Evolutionary conservation across 1,140 invertebrate species (phyloP).

Genomic region (Chrysomallon squamiferum): DNA sequence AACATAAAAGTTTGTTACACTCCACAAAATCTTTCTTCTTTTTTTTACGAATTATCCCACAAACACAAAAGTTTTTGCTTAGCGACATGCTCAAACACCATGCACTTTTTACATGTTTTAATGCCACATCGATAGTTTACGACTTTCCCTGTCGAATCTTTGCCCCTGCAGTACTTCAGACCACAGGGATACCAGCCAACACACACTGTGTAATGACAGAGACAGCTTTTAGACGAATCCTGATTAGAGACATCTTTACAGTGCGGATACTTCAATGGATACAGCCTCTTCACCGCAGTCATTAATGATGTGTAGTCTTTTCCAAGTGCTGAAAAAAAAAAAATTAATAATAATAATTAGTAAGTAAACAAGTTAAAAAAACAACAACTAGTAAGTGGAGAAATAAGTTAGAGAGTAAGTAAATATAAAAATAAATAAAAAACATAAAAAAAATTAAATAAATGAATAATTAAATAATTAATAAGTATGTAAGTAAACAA

Average conservation of each 20-base stretch:
- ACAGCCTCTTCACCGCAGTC: slow-evolving; percentile 40
- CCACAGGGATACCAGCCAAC: slow-evolving; percentile 92
- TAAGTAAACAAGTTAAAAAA: too few relatives aligned
- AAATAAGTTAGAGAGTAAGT: too few relatives aligned
- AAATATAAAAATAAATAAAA: too few relatives aligned
- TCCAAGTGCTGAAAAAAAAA: slow-evolving; percentile 38
- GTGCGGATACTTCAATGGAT: slow-evolving; percentile 44
- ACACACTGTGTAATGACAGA: slow-evolving; percentile 83
- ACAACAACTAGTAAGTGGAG: too few relatives aligned
- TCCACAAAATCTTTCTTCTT: too few relatives aligned
- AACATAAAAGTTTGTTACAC: too few relatives aligned
- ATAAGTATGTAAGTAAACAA: too few relatives aligned
- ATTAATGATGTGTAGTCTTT: slow-evolving; percentile 48
- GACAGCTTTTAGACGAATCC: slow-evolving; percentile 69
- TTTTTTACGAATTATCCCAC: slow-evolving; percentile 70
- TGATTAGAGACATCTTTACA: slow-evolving; percentile 47
- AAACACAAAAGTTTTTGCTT: slow-evolving; percentile 83
- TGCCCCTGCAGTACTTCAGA: slow-evolving; percentile 89
- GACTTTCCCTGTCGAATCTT: slow-evolving; percentile 69
- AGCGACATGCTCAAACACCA: slow-evolving; percentile 84
- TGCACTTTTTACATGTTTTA: slow-evolving; percentile 90
- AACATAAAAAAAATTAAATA: too few relatives aligned
- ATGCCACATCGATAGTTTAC: slow-evolving; percentile 89
- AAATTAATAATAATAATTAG: neutral
- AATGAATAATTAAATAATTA: too few relatives aligned